Base-by-base conservation (phyloP, 2,113 vertebrate genomes). In the Alosa alosa region DNA sequence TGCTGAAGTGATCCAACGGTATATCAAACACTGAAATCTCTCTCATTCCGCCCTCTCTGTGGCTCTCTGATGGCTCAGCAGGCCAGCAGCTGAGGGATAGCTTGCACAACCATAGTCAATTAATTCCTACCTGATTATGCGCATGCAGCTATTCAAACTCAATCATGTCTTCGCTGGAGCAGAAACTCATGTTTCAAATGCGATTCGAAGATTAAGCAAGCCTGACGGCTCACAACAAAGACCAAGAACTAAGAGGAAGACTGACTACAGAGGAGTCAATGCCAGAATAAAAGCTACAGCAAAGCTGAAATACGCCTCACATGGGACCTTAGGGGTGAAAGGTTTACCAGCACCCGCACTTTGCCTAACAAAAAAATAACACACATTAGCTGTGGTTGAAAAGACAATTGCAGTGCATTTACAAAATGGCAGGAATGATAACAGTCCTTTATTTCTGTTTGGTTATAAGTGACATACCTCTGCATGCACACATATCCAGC, bases 41-140 rank as follows among this genome's bases (percentile, higher is more conserved):
- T 39, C 64, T 60, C 64, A 72, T 72, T 72, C 17, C 20, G 39
- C 25, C 13, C 25, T 78, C 10, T 78, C 36, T 17, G 0, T 78
- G 31, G 83, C 84, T 87, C 85, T 72, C 57, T 52, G 81, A 83
- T 36, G 84, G 86, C 82, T 20, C 81, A 87, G 83, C 81, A 84
- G 68, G 72, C 11, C 36, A n/a, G 41, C 20, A 44, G 83, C 25
- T 3, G 64, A 18, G 87, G 87, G 87, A 84, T 81, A 72, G 31
- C 72, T 36, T 15, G 36, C 72, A 39, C 72, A 78, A 85, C 50
- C 84, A 85, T 81, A 89, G 49, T 89, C 86, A 87, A 87, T 89
- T 87, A 87, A 87, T 31, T 87, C 86, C 60, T 83, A 83, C 81
- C 60, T 86, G 88, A 89, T 89, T 87, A 84, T 31, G 78, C 81